Conservation (phyloP, 2,113 vertebrate species). For the Aythya baeri region DNA sequence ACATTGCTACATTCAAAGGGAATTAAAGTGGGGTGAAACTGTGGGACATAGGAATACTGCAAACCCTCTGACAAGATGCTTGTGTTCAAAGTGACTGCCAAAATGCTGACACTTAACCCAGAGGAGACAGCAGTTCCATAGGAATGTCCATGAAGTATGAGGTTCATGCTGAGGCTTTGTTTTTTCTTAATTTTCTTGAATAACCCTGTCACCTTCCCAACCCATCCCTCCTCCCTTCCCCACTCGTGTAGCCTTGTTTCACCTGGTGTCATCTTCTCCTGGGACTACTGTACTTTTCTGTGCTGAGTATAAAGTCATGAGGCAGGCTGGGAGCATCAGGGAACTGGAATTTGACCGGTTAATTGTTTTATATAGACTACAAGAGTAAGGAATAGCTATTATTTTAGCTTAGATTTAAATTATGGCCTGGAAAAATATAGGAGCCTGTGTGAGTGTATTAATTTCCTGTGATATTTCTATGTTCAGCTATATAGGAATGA, state of each 20-base stretch:
- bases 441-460: background rate
- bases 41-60: background rate
- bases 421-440: background rate
- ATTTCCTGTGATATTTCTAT: background rate
- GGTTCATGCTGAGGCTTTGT: background rate
- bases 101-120: background rate
- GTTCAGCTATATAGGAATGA: background rate
- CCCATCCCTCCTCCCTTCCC: fast-evolving
- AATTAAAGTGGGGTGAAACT: background rate
- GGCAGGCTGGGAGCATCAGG: background rate
- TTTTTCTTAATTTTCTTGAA: background rate
- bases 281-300: background rate
- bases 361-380: background rate
- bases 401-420: background rate
- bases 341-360: background rate
- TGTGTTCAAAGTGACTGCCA: background rate
- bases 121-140: background rate
- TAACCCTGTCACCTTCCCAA: background rate
- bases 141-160: background rate
- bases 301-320: background rate
- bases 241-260: background rate
- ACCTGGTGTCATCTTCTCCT: fast-evolving
- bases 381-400: background rate
- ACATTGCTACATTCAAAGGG: background rate
- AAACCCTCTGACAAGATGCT: background rate